Base-by-base conservation (phyloP, 2,113 vertebrate genomes). In the Phrynosoma blainvillii region DNA sequence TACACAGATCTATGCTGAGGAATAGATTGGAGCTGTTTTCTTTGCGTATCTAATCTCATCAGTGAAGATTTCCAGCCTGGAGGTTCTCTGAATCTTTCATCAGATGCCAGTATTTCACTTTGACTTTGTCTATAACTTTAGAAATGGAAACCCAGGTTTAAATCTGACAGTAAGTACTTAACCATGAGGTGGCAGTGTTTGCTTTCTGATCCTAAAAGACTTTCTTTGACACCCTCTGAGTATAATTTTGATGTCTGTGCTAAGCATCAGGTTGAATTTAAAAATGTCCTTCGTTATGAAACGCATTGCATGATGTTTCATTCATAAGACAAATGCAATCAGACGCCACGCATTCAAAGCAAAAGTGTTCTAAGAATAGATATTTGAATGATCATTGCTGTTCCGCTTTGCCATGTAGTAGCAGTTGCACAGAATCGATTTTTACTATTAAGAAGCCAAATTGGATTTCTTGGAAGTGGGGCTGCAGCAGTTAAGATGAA, bases 121-220 rank as follows among this genome's bases (percentile, higher is more conserved):
- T 36, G 56, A 18, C 16, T 42, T 47, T 12, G 16, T n/a, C 36
- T 32, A 21, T 62, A 40, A 75, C 21, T 66, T 13, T 18, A 30
- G 54, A 21, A 40, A 75, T 36, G 54, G 25, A 62, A 62, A 76
- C 27, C 59, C 47, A 79, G 30, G 4, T 16, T 47, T 73, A 23
- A 2, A 27, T 21, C 86, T 85, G 47, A 86, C 59, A 94, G 96
- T 71, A 95, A 52, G 94, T 84, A 1, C 86, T 87, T 82, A 62
- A 71, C 62, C 97, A 94, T 86, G 89, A 95, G 96, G 88, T 96
- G 97, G 95, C 96, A 96, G 89, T 91, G 87, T 84, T 75, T 65
- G 59, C 23, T 87, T 47, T 42, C 89, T 70, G 92, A 80, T 1
- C 78, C 42, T 8, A 14, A 14, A 9, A 0, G 0, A 3, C 1